Evolutionary conservation across 2,888 invertebrate species (phyloP), one percentile per base, ranked within the genome.

Genomic region (Drosophila glabriapex): DNA sequence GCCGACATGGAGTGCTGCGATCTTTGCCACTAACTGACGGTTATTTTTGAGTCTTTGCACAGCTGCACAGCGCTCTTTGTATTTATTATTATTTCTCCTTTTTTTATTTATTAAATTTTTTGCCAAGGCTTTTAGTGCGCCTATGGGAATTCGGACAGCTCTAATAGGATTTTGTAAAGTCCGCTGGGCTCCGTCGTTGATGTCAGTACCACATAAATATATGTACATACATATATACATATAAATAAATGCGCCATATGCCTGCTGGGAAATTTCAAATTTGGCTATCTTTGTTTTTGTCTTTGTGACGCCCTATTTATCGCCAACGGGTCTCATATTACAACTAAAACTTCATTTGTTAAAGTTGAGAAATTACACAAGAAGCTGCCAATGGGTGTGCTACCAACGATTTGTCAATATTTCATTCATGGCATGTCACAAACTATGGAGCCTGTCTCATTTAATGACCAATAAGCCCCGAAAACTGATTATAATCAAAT

Each of bases 11-110:
- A 65, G 56, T 72, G 61, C 50, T 66, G 81, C 83, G 90, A 83
- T 87, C 85, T 85, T 89, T 90, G 88, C 85, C 84, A 86, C 84
- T 83, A 89, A 81, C 77, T 70, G 71, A 60, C 81, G 73, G 81
- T 68, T 77, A 68, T 82, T 80, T 83, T 85, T 16, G 71, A 66
- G 71, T 66, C 85, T 77, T 69, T 83, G 80, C 85, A 78, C 85
- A 85, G 85, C 85, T 90, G 85, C 85, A 80, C 67, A 73, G 74
- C 78, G 68, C 89, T 85, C 74, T 85, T 70, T 82, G 90, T 87
- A 79, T 87, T 85, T 88, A 88, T 90, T 79, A 82, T 82, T 66
- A 76, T 77, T 72, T 58, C 52, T 78, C 52, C 37, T 77, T 71
- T 72, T 73, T 75, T 72, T 83, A 80, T 85, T 85, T 88, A 90